Evolutionary conservation across 2,113 vertebrate species (phyloP).

Genomic region (Hypocryptadius cinnamomeus): DNA sequence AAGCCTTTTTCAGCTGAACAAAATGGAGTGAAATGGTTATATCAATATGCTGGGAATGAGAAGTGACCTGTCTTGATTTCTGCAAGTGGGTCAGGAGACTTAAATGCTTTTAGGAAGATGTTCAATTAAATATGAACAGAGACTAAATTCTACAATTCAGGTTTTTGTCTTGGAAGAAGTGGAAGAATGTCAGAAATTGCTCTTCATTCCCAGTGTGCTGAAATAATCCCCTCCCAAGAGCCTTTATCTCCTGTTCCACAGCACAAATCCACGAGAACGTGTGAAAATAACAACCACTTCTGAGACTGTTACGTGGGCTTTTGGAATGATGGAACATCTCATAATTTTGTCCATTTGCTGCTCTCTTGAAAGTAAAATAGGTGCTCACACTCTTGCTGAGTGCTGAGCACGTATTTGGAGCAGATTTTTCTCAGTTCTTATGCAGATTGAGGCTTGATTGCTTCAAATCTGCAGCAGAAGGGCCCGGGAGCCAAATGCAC

Average conservation of each 20-base stretch:
- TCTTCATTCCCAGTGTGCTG: not conserved
- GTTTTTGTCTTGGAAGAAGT: not conserved
- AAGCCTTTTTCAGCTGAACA: not conserved
- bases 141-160: not conserved
- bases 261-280: not conserved
- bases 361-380: not conserved
- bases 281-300: not conserved
- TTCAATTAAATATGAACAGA: not conserved
- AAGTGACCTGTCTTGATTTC: not conserved
- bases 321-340: not conserved
- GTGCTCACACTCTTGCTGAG: not conserved
- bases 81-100: not conserved
- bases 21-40: not conserved
- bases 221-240: not conserved
- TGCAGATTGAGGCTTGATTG: not conserved
- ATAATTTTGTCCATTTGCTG: not conserved
- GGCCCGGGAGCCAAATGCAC: not conserved
- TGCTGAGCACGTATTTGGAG: not conserved
- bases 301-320: not conserved
- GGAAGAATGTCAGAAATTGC: not conserved
- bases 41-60: not conserved
- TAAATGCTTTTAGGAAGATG: not conserved
- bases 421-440: not conserved
- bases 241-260: not conserved
- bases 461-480: not conserved